Evolutionary conservation across 1,140 invertebrate genomes (phyloP).

Genomic region (Aphidius ervi): DNA sequence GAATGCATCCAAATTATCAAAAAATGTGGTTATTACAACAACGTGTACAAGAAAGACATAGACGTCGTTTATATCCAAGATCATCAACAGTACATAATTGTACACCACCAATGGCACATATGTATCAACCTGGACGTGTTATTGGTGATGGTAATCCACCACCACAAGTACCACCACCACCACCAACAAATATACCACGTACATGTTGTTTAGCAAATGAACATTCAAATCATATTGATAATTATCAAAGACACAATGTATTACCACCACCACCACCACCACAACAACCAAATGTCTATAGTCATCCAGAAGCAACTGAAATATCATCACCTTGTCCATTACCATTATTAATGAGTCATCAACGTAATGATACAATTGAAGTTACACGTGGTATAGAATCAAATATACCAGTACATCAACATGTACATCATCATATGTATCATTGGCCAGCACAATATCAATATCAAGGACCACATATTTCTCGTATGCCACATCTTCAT

Average conservation of each 20-base stretch:
- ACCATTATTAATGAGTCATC: constrained; percentile 25
- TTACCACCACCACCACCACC: constrained; percentile 44
- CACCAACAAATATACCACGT: constrained; percentile 15
- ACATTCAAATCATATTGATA: constrained; percentile 24
- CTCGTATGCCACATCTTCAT: constrained; percentile 55
- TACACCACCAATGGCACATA: constrained; percentile 31
- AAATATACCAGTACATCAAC: constrained; percentile 48
- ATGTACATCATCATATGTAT: constrained; percentile 65
- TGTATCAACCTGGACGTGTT: constrained; percentile 31
- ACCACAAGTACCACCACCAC: constrained; percentile 8
- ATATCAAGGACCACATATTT: constrained; percentile 27
- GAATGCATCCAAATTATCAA: constrained; percentile 70
- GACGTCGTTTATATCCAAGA: constrained; percentile 56
- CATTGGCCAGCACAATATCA: constrained; percentile 54
- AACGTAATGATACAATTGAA: too few species aligned
- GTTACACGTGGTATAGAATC: constrained; percentile 7
- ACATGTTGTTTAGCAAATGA: constrained; percentile 30
- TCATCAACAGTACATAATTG: constrained; percentile 36
- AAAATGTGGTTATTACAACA: constrained; percentile 71
- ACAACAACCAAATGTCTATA: constrained; percentile 52
- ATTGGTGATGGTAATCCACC: constrained; percentile 6
- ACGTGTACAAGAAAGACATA: constrained; percentile 64
- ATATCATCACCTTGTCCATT: constrained; percentile 36
- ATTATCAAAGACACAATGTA: constrained; percentile 31
- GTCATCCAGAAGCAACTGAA: constrained; percentile 50